These are phyloP conservation scores for Melipona beecheii DNA, from an alignment of 2,888 invertebrate genomes.

Conservation along the genomic window DNA sequence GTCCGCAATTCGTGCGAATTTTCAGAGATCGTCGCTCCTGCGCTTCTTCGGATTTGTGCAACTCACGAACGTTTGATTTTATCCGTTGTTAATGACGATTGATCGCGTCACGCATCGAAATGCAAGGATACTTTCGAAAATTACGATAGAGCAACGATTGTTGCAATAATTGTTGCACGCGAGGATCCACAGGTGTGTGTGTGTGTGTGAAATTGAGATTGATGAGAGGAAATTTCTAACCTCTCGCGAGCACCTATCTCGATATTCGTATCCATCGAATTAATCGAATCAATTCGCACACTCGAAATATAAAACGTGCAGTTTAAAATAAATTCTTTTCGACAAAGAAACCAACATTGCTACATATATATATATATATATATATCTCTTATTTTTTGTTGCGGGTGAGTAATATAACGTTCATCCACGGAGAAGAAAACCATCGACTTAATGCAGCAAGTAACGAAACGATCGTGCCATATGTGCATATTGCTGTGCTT, in stretches of 20 bases:
- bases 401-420: constrained; percentile 33
- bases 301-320: neutral
- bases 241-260: neutral
- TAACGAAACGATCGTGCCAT: constrained; percentile 1
- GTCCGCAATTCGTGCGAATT: too few species aligned
- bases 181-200: neutral
- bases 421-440: neutral
- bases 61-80: neutral
- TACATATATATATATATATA: neutral
- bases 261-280: neutral
- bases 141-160: neutral
- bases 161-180: neutral
- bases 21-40: too few species aligned
- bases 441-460: constrained; percentile 13
- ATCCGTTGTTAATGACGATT: neutral
- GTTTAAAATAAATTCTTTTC: neutral
- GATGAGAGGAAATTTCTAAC: neutral
- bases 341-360: neutral
- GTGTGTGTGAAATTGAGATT: neutral
- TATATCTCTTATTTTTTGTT: constrained; percentile 12
- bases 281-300: neutral
- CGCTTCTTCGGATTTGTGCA: neutral
- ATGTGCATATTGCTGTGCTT: neutral
- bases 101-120: neutral
- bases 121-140: neutral